Percentiles rank a stretch among this genome's conserved stretches.
Conservation (phyloP, 2,113 vertebrate genomes). For the Nothobranchius furzeri region DNA sequence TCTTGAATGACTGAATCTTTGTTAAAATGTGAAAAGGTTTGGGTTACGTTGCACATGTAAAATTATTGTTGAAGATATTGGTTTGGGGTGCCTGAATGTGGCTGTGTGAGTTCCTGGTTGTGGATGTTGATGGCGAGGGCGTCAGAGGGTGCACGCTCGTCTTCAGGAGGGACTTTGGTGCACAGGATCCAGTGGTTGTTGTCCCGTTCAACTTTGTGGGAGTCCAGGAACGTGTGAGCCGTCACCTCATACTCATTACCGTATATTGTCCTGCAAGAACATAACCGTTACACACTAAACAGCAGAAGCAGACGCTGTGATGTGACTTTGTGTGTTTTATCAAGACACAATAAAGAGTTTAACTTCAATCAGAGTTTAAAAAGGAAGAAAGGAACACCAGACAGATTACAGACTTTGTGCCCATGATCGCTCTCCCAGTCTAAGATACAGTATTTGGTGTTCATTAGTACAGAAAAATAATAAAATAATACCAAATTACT, state of each 20-base stretch:
- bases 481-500: slow-evolving; percentile 78
- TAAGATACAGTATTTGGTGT: too few species aligned
- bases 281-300: slow-evolving; percentile 25
- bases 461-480: background rate
- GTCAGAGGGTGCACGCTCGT: slow-evolving; percentile 57
- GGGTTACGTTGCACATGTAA: background rate
- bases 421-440: too few species aligned
- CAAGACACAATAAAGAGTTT: too few species aligned
- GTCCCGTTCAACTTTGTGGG: slow-evolving; percentile 84
- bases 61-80: background rate
- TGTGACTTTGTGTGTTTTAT: too few species aligned
- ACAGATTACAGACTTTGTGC: too few species aligned
- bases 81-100: background rate
- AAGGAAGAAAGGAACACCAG: too few species aligned
- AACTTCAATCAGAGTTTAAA: too few species aligned
- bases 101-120: slow-evolving; percentile 7
- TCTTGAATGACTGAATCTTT: too few species aligned
- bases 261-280: slow-evolving; percentile 82
- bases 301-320: background rate
- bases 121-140: background rate
- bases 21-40: too few species aligned
- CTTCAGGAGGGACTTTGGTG: slow-evolving; percentile 75
- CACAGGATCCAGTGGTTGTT: slow-evolving; percentile 89
- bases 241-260: slow-evolving; percentile 88
- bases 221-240: slow-evolving; percentile 87